Evolutionary conservation across 2,113 vertebrate genomes (phyloP).

Genomic region (Malurus elegans): DNA sequence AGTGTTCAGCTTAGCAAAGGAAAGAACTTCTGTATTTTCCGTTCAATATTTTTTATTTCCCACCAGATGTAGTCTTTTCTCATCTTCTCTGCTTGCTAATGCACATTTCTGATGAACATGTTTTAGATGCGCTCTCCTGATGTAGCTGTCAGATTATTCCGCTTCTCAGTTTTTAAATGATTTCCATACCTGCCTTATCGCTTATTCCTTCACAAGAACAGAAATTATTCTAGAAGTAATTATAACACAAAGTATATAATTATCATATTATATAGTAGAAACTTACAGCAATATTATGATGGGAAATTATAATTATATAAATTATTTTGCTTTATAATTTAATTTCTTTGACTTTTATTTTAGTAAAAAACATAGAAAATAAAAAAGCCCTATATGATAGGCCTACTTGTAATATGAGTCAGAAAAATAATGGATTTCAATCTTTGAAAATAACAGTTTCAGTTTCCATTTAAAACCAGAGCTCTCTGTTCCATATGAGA

Average conservation of each 20-base stretch:
- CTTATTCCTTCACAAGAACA: background rate
- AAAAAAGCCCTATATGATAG: background rate
- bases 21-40: background rate
- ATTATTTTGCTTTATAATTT: background rate
- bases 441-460: background rate
- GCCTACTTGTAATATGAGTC: background rate
- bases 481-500: background rate
- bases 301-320: background rate
- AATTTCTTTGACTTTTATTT: background rate
- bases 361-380: background rate
- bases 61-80: background rate
- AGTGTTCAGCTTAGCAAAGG: background rate
- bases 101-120: background rate
- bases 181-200: background rate
- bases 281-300: background rate
- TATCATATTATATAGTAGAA: background rate
- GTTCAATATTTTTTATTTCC: background rate
- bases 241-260: background rate
- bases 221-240: background rate
- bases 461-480: background rate
- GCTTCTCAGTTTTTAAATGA: background rate
- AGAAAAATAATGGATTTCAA: background rate
- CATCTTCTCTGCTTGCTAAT: background rate
- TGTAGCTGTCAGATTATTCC: background rate
- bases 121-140: background rate